These are phyloP conservation scores for Anniella stebbinsi DNA, from an alignment of 2,797 vertebrate species.

Conservation along the genomic window DNA sequence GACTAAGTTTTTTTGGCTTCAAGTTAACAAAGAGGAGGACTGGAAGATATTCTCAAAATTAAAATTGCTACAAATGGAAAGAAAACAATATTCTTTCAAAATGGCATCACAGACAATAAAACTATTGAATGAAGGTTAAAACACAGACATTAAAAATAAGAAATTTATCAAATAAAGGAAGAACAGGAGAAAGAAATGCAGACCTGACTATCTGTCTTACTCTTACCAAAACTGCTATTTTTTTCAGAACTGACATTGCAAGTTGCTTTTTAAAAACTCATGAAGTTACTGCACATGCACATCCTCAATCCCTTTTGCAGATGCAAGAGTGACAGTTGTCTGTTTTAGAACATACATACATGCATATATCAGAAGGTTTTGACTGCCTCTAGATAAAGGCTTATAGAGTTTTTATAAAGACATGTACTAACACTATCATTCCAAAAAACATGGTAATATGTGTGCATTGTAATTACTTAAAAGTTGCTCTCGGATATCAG, in stretches of 20 bases:
- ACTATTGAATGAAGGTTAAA: slow-evolving; percentile 30
- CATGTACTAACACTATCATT: not conserved
- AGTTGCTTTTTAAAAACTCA: not conserved
- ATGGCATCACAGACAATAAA: not conserved
- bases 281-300: not conserved
- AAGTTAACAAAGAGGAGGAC: not conserved
- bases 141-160: not conserved
- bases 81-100: slow-evolving; percentile 10
- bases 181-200: slow-evolving; percentile 23
- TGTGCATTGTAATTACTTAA: not conserved
- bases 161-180: not conserved
- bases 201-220: not conserved
- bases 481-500: not conserved
- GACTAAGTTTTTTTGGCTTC: slow-evolving; percentile 21
- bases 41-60: slow-evolving; percentile 9
- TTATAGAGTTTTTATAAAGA: not conserved
- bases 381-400: not conserved
- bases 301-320: not conserved
- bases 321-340: not conserved
- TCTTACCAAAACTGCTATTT: not conserved
- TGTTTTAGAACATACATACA: not conserved
- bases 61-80: not conserved
- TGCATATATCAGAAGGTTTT: not conserved
- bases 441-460: not conserved
- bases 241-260: not conserved